Evolutionary conservation across 2,113 vertebrate species (phyloP).

Genomic region (Xerus inauris): DNA sequence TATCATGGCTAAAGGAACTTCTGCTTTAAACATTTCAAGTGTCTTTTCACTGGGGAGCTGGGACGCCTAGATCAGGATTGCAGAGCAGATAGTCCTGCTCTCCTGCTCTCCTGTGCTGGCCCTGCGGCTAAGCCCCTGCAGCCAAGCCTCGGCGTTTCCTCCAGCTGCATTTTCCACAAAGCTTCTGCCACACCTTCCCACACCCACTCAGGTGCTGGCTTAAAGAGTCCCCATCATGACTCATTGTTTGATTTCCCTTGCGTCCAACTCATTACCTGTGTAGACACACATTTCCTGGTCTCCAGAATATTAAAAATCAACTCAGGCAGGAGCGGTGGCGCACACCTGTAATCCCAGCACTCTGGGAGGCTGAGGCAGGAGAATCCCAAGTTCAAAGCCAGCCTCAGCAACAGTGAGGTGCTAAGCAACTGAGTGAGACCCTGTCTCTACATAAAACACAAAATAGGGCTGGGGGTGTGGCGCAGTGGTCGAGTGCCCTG

Average conservation of each 20-base stretch:
- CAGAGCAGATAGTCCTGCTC: not conserved
- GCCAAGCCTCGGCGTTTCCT: not conserved
- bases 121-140: not conserved
- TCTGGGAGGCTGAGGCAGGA: no score
- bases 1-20: not conserved
- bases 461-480: no score
- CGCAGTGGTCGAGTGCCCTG: no score
- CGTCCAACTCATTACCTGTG: not conserved
- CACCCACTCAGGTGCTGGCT: not conserved
- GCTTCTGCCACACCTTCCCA: not conserved
- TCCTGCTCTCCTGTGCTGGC: not conserved
- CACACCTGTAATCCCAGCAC: no score
- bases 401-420: no score
- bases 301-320: not conserved
- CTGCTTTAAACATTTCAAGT: not conserved
- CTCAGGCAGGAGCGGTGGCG: no score
- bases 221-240: not conserved
- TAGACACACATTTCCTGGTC: slow-evolving; percentile 1
- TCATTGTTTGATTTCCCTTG: slow-evolving; percentile 31
- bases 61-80: not conserved
- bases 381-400: no score
- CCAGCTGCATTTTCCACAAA: not conserved
- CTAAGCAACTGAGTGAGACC: no score
- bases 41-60: not conserved
- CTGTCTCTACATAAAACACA: no score